Percentiles rank a stretch among this genome's conserved stretches.
Conservation (phyloP, 2,888 invertebrate species). For the Pristionchus arcanus region DNA sequence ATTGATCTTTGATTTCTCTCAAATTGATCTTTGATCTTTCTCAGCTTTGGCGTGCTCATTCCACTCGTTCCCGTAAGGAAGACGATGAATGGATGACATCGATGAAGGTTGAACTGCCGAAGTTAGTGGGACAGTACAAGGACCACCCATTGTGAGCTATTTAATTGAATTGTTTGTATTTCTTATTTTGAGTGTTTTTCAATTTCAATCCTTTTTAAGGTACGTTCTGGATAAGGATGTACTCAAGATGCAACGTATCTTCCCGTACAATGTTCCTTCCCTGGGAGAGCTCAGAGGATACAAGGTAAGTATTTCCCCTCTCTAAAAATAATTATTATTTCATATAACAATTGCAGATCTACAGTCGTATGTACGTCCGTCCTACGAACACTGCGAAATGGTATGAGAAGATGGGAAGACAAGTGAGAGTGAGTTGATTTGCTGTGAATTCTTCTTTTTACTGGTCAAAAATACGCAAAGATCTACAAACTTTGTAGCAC, state of each 20-base stretch:
- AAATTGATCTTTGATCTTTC: not conserved
- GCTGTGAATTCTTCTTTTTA: not conserved
- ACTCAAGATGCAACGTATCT: constrained; percentile 96
- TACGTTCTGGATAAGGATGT: constrained; percentile 91
- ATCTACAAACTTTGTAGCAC: no score
- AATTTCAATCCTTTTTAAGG: constrained; percentile 70
- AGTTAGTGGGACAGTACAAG: constrained; percentile 24
- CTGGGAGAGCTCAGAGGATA: constrained; percentile 45
- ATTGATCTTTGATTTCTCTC: not conserved
- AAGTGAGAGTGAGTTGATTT: constrained; percentile 83
- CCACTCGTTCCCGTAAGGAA: constrained; percentile 5
- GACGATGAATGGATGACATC: constrained; percentile 48
- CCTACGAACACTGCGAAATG: constrained; percentile 91
- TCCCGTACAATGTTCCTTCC: constrained; percentile 82
- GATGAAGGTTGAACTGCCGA: constrained; percentile 4
- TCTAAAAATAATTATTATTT: no score
- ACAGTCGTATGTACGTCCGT: constrained; percentile 91
- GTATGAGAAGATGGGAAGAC: constrained; percentile 94
- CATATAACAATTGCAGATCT: constrained; percentile 82
- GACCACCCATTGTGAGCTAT: constrained; percentile 47
- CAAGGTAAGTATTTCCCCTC: not conserved
- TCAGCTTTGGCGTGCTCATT: constrained; percentile 10
- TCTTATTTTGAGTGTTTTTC: no score
- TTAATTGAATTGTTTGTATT: not conserved
- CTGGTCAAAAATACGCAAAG: not conserved